Evolutionary conservation across 2,888 invertebrate genomes (phyloP).

Genomic region (Hylaea fasciaria): DNA sequence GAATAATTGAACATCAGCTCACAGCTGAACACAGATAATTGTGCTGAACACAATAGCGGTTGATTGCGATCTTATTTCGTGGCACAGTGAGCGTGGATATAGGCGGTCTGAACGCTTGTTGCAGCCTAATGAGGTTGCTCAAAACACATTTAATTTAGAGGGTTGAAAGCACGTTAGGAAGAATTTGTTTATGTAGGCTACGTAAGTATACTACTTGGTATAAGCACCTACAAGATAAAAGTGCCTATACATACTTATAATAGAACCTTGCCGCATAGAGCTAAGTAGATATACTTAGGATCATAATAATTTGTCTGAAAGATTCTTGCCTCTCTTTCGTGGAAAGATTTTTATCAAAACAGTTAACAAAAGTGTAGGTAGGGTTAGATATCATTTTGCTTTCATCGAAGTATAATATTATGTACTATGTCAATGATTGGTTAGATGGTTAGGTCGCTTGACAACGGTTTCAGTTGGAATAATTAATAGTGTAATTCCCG

Average conservation of each 20-base stretch:
- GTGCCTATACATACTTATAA: too few relatives aligned
- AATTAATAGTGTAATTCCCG: constrained; percentile 12
- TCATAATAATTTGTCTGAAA: not conserved
- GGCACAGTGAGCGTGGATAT: constrained; percentile 21
- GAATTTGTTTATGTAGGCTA: constrained; percentile 3
- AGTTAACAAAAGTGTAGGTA: too few relatives aligned
- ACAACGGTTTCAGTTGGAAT: constrained; percentile 9
- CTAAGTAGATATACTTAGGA: not conserved
- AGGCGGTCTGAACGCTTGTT: constrained; percentile 10
- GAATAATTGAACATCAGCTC: constrained; percentile 33
- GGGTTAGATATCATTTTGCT: too few relatives aligned
- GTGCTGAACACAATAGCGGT: constrained; percentile 35
- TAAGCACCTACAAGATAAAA: too few relatives aligned
- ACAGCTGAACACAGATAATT: constrained; percentile 35
- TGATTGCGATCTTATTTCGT: constrained; percentile 34
- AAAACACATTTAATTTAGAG: constrained; percentile 12
- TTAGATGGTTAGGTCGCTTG: not conserved
- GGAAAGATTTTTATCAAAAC: too few relatives aligned
- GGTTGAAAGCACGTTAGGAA: constrained; percentile 2
- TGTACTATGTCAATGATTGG: not conserved
- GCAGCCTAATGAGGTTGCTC: constrained; percentile 23
- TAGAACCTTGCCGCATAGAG: too few relatives aligned
- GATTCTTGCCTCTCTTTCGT: too few relatives aligned
- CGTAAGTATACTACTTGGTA: too few relatives aligned
- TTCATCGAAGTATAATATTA: too few relatives aligned